Base-by-base conservation (phyloP, 2,797 vertebrate species). In the Dromococcyx pavoninus region DNA sequence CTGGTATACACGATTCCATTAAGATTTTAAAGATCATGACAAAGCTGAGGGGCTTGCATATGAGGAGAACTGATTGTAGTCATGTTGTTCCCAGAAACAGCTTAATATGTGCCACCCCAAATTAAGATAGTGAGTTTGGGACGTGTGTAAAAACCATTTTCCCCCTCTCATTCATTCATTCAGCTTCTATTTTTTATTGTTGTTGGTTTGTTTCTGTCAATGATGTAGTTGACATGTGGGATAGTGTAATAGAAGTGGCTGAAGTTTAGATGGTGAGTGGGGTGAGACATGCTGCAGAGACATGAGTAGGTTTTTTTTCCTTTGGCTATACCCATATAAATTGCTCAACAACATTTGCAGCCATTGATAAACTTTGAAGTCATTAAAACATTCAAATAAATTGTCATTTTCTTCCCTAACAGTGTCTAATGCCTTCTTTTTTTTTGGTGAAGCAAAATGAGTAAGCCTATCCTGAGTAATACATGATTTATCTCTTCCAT, bases 401-500 rank as follows among this genome's bases (percentile, higher is more conserved):
- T 74, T 79, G 39, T 72, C 1, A 8, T 64, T 86, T 64, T 92
- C 35, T 67, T 56, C 33, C 19, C 44, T 72, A 10, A 58, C 69
- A 51, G 64, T 54, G 65, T 89, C 73, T 89, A 78, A 94, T 4
- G 27, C 91, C 84, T 91, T 94, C 33, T 56, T 72, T 86, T 91
- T 91, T 48, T 94, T 85, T 92, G 94, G 76, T 89, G 85, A 87
- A 85, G 82, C 51, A 53, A 91, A 86, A 85, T 91, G 46, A 95
- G n/a, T 58, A 32, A 96, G 88, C 86, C 74, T 93, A 16, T 83
- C 88, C 82, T 88, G 97, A 95, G 77, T 96, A 97, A 96, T 46
- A 33, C 70, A 33, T 39, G 27, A 94, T 84, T 85, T 96, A 93
- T 91, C 92, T 94, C 97, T 97, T 97, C 95, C 96, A 89, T 96